A percentile compares a stretch with the other conserved stretches of the same genome.
Conservation (phyloP, 64 coral and sea anemone genomes). For the Cladopsammia gracilis region DNA sequence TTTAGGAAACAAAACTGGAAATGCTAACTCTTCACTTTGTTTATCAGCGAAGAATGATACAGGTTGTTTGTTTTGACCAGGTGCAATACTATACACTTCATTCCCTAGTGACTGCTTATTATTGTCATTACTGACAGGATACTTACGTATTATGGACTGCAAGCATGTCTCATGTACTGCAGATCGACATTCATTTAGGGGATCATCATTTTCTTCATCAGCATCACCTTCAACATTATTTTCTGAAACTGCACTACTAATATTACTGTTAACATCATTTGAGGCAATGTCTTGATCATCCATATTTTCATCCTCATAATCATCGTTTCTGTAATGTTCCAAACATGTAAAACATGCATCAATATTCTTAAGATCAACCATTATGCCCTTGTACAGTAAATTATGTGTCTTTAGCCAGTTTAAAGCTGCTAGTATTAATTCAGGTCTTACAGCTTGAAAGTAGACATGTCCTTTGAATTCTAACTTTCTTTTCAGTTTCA, state of each 20-base stretch:
- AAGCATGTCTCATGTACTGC: constrained; percentile 30
- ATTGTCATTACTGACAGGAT: neutral
- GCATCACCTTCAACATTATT: neutral
- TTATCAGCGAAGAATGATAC: neutral
- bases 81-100: neutral
- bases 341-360: neutral
- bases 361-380: constrained; percentile 16
- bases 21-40: neutral
- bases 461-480: constrained; percentile 54
- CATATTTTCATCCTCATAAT: too few relatives aligned
- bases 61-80: neutral
- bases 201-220: constrained; percentile 36
- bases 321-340: neutral
- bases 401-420: constrained; percentile 15
- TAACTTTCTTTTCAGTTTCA: constrained; percentile 75
- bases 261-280: neutral
- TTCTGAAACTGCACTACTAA: neutral
- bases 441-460: constrained; percentile 38
- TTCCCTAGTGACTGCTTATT: constrained; percentile 31
- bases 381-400: neutral
- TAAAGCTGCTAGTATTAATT: constrained; percentile 1
- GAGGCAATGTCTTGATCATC: neutral
- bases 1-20: constrained; percentile 11
- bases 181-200: neutral
- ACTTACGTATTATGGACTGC: neutral